These are phyloP conservation scores for Rhopalosiphum maidis DNA, from an alignment of 1,140 invertebrate species.

Conservation along the genomic window DNA sequence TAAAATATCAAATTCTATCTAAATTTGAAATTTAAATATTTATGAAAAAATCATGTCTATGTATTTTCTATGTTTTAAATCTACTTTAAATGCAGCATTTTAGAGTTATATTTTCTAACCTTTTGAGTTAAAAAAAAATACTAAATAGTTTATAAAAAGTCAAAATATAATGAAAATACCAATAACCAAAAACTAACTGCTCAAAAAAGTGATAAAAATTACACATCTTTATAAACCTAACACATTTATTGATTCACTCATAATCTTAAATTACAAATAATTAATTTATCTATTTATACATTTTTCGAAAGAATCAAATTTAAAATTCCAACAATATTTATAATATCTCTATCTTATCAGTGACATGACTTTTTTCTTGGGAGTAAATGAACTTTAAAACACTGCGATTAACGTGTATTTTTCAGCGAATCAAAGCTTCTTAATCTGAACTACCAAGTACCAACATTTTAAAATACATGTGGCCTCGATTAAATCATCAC, in stretches of 20 bases:
- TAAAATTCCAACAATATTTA: neutral
- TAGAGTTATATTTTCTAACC: too few species aligned
- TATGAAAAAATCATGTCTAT: neutral
- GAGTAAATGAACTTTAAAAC: neutral
- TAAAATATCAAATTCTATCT: neutral
- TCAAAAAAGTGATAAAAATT: neutral
- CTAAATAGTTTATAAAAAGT: neutral
- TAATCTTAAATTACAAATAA: neutral
- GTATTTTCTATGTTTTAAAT: neutral
- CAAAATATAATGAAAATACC: neutral
- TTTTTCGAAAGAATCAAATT: neutral
- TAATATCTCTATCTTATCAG: neutral
- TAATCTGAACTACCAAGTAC: neutral
- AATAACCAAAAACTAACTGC: neutral
- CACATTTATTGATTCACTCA: neutral
- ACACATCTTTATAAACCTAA: neutral
- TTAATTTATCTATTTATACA: neutral
- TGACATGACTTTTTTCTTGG: neutral
- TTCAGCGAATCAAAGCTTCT: neutral
- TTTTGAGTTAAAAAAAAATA: neutral
- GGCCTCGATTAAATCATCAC: conserved; percentile 11
- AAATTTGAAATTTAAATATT: too few species aligned
- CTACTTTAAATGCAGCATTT: neutral
- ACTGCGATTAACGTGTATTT: neutral
- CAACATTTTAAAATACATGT: neutral